Percentiles rank a stretch among this genome's conserved stretches.
These are phyloP conservation scores for Leptobrachium leishanense DNA, from an alignment of 2,113 vertebrate species.

Conservation along the genomic window DNA sequence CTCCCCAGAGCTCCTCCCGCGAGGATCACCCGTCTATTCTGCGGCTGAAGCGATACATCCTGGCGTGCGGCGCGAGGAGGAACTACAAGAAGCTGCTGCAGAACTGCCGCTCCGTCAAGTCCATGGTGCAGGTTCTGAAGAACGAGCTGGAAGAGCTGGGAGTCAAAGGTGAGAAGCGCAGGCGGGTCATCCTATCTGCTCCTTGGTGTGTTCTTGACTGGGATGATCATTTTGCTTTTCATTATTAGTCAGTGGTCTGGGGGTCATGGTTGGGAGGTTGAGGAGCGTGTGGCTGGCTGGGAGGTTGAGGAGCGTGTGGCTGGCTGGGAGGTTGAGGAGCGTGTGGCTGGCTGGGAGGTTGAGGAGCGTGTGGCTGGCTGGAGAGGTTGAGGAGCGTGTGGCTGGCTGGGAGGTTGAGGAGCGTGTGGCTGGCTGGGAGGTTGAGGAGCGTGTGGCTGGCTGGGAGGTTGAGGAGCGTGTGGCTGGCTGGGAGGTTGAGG, in stretches of 20 bases:
- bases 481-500: neutral
- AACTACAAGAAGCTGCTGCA: conserved; percentile 83
- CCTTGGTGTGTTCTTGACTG: too few relatives aligned
- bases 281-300: neutral
- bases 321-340: neutral
- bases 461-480: neutral
- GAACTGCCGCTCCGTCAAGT: conserved; percentile 64
- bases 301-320: neutral
- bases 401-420: too few relatives aligned
- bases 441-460: neutral
- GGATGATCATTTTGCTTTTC: too few relatives aligned
- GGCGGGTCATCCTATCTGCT: neutral
- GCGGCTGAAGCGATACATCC: conserved; percentile 79
- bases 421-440: too few relatives aligned
- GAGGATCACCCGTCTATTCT: conserved; percentile 63
- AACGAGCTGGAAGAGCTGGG: conserved; percentile 79
- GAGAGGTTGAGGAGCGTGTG: too few relatives aligned
- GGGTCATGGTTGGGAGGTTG: neutral
- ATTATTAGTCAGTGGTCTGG: too few relatives aligned
- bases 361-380: neutral
- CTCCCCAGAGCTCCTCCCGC: neutral
- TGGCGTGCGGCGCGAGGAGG: conserved; percentile 73
- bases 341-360: neutral
- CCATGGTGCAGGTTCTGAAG: conserved; percentile 69
- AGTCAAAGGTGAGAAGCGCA: conserved; percentile 68